These are phyloP conservation scores for Haliclona indistincta DNA, from an alignment of 37 sponge, comb jelly and placozoan species.

Conservation along the genomic window DNA sequence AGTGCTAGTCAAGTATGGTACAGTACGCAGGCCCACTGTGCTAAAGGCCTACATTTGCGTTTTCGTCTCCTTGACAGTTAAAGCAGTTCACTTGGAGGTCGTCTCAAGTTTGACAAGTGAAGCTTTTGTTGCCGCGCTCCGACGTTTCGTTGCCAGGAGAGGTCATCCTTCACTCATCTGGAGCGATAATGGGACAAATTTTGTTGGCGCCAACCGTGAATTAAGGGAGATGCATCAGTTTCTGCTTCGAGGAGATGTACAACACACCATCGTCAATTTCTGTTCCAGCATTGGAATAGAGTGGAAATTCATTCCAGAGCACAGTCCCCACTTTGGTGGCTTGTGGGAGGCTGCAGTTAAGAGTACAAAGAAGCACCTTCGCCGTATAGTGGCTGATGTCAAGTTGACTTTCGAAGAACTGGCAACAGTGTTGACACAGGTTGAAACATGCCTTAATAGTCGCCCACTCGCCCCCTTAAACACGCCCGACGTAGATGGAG, in stretches of 20 bases:
- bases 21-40: conserved; percentile 4
- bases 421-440: conserved; percentile 1
- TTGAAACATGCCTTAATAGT: conserved; percentile 38
- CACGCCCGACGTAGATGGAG: conserved; percentile 25
- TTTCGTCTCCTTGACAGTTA: conserved; percentile 38
- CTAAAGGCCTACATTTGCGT: conserved; percentile 35
- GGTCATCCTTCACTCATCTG: conserved; percentile 38
- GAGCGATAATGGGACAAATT: conserved; percentile 62
- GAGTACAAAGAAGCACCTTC: neutral
- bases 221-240: conserved; percentile 30
- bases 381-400: neutral
- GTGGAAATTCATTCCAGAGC: conserved; percentile 39
- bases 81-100: conserved; percentile 50
- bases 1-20: conserved; percentile 26
- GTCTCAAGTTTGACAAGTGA: conserved; percentile 45
- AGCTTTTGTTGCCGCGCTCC: conserved; percentile 28
- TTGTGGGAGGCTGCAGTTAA: conserved; percentile 41
- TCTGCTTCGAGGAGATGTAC: conserved; percentile 6
- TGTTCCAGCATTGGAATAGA: conserved; percentile 25
- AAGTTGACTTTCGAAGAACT: conserved; percentile 14
- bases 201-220: conserved; percentile 20
- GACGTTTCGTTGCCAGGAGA: conserved; percentile 35
- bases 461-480: conserved; percentile 14
- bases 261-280: conserved; percentile 26
- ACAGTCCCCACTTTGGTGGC: conserved; percentile 33